These are phyloP conservation scores for Blastobasis adustella DNA, from an alignment of 2,888 invertebrate genomes.

Conservation along the genomic window DNA sequence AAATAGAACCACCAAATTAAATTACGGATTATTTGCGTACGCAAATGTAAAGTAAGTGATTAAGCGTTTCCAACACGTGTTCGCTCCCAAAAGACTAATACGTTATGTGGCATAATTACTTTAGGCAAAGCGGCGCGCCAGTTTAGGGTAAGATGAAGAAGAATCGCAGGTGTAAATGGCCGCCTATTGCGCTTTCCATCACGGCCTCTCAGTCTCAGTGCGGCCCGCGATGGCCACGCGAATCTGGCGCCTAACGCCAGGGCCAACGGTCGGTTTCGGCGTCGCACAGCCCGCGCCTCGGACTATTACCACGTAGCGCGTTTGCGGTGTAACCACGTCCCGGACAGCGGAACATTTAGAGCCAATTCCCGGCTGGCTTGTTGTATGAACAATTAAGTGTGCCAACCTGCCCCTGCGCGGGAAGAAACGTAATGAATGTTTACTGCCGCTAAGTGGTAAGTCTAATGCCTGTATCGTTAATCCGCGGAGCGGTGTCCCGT, in stretches of 20 bases:
- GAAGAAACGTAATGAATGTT: conserved; percentile 65
- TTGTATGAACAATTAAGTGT: conserved; percentile 72
- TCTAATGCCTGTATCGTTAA: conserved; percentile 29
- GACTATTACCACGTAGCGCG: conserved; percentile 44
- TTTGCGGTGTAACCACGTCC: conserved; percentile 57
- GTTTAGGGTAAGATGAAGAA: conserved; percentile 71
- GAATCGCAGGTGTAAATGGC: conserved; percentile 71
- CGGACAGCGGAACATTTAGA: conserved; percentile 64
- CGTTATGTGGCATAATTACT: conserved; percentile 70
- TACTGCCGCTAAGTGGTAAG: conserved; percentile 50
- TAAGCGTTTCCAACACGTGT: conserved; percentile 67
- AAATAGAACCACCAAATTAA: conserved; percentile 66
- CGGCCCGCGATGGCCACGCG: conserved; percentile 10
- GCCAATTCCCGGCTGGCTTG: conserved; percentile 68
- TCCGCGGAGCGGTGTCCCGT: conserved; percentile 10
- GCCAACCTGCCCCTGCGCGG: conserved; percentile 53
- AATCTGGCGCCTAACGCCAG: conserved; percentile 41
- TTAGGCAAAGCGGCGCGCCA: conserved; percentile 63
- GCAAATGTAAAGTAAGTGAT: conserved; percentile 71
- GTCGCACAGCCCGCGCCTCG: conserved; percentile 26
- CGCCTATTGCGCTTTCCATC: conserved; percentile 66
- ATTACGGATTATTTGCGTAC: conserved; percentile 69
- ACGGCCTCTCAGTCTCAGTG: conserved; percentile 30
- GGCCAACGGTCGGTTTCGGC: conserved; percentile 47
- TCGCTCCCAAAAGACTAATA: conserved; percentile 71